Evolutionary conservation across 2,797 vertebrate species (phyloP), one percentile per base, ranked within the genome.

Genomic region (Cyprinodon diabolis): DNA sequence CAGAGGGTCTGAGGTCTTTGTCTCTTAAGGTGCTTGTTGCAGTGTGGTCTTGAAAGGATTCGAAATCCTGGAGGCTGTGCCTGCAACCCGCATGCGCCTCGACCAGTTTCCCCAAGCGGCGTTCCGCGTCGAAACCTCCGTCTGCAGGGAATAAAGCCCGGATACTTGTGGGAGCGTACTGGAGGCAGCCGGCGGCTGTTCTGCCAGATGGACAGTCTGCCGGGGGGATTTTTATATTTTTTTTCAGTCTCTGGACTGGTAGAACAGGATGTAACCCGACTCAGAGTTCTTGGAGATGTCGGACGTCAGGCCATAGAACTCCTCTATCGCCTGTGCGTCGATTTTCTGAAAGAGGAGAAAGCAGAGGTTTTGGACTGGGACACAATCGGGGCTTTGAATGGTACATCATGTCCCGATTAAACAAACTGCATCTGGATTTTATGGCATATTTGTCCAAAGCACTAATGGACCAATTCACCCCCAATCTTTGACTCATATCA

Each of bases 201-300:
- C 79, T 79, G 86, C 51, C 69, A 72, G 80, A 74, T 68, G 82
- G 67, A 86, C 87, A 87, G 80, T 92, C 87, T 78, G 75, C 81
- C 54, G 67, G 77, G 83, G 77, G 83, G 79, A 66, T 77, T 74
- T 74, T 55, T 73, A 49, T 35, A 66, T 23, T 68, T 67, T 82
- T 8, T 72, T 63, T 98, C 95, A 99, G 94, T 99, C 98, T 96
- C 98, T 97, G 82, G 98, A 99, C 93, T 99, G 98, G 91, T 99
- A 99, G 94, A 99, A 99, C 92, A 99, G 96, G 94, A 99, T 99
- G 95, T 99, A 99, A 77, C 98, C 98, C n/a, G 98, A 99, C 90
- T 99, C 98, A 0, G 98, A 99, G 94, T 99, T 99, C 95, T 99
- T 99, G 90, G 98, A 99, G 94, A 99, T 98, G 93, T 99, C 98